Evolutionary conservation across 2,888 invertebrate species (phyloP), one percentile per base, ranked within the genome.

Genomic region (Cataglyphis albicans): DNA sequence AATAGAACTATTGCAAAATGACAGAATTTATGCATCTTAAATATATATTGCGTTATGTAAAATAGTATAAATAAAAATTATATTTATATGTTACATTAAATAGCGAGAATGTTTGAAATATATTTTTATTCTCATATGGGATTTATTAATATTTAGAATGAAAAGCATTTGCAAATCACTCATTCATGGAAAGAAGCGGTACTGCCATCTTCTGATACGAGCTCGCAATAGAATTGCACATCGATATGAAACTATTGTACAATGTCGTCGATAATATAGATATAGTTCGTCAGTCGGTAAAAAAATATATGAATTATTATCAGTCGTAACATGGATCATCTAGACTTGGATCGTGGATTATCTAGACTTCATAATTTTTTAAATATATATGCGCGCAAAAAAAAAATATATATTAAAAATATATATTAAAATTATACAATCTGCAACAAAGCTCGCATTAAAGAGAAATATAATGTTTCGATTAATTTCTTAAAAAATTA

Each of bases 181-280:
- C 41, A 32, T 32, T 57, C 44, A 48, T 12, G 21, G 44, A 21
- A 35, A 70, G 59, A 59, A n/a, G 32, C 44, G 10, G 32, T 80
- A 80, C 78, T 21, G 78, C 78, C 78, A 80, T 70, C 78, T 80
- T 25, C 35, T 59, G 59, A 57, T 59, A 57, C 18, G 6, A 70
- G 12, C 12, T 44, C 6, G 44, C 32, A 21, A 44, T 25, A 48
- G 59, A 7, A 10, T 35, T 70, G 21, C 35, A 68, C 32, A 32
- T 10, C 44, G 57, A 70, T 70, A 80, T 70, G 70, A 63, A 59
- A 70, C 59, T 32, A 18, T 18, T 21, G 15, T 6, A 21, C 41
- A 52, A 44, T 21, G 0, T 18, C 21, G 68, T 80, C 78, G 78
- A 80, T 80, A 80, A 80, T 7, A 59, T 25, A 70, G 44, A 67